These are phyloP conservation scores for Solea solea DNA, from an alignment of 2,113 vertebrate genomes.

Conservation along the genomic window DNA sequence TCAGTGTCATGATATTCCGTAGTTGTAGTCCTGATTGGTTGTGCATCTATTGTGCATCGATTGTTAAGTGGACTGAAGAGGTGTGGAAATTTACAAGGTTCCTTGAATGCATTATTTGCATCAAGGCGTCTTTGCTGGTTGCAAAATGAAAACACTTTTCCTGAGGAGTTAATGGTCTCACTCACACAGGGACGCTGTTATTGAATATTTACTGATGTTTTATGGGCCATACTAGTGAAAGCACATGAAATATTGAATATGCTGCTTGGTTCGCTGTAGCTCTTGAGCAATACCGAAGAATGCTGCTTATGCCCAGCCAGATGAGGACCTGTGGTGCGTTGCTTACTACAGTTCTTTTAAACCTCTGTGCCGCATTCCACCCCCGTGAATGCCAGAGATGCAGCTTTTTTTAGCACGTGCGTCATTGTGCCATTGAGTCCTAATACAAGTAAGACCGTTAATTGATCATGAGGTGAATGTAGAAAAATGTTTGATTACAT, in stretches of 20 bases:
- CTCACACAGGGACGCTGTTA: too few species aligned
- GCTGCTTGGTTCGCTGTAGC: background rate
- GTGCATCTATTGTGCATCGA: too few species aligned
- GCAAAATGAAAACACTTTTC: background rate
- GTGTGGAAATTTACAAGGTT: too few species aligned
- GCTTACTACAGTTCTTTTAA: background rate
- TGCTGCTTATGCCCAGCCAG: background rate
- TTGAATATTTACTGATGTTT: background rate
- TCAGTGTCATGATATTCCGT: too few species aligned
- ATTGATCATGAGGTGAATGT: slow-evolving; percentile 61
- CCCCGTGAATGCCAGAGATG: slow-evolving; percentile 49
- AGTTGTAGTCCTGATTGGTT: too few species aligned
- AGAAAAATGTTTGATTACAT: slow-evolving; percentile 63
- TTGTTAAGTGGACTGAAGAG: too few species aligned
- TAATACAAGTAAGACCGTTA: slow-evolving; percentile 51
- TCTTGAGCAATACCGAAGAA: slow-evolving; percentile 41
- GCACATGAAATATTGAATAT: too few species aligned
- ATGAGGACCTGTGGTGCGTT: background rate
- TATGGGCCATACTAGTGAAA: background rate
- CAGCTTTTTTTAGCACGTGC: slow-evolving; percentile 45
- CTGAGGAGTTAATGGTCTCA: too few species aligned
- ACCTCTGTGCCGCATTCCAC: slow-evolving; percentile 9
- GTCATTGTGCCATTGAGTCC: slow-evolving; percentile 49
- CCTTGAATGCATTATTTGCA: background rate
- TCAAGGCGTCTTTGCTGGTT: background rate